A percentile compares a stretch with the other conserved stretches of the same genome.
phyloP scores from a whole-genome alignment of 1,140 invertebrate genomes.

The Heliconius melpomene region DNA sequence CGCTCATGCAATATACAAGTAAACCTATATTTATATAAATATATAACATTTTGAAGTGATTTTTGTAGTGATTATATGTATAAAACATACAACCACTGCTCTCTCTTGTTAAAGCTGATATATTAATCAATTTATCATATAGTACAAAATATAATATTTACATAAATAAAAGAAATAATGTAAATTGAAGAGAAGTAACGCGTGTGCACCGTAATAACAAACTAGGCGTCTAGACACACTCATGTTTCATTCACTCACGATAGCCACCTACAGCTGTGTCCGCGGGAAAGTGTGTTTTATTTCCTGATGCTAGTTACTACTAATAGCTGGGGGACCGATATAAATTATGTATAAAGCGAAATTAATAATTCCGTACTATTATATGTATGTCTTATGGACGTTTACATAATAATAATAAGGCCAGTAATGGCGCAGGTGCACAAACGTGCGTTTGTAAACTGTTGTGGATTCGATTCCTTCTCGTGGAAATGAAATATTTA shows the following conservation, averaged over 20 bases:
- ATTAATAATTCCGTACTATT: not conserved
- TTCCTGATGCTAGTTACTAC: not conserved
- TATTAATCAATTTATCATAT: not conserved
- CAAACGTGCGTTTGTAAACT: too few species aligned
- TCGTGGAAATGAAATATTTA: too few species aligned
- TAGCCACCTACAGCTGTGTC: slow-evolving; percentile 7
- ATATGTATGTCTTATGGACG: not conserved
- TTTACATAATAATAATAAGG: too few species aligned
- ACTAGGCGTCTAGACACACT: slow-evolving; percentile 29
- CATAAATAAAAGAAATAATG: not conserved
- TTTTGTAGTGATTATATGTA: too few species aligned
- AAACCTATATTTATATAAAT: too few species aligned
- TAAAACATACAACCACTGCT: too few species aligned
- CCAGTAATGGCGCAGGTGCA: too few species aligned
- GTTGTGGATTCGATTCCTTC: too few species aligned
- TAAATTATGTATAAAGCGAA: not conserved
- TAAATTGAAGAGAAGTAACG: not conserved
- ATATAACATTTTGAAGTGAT: too few species aligned
- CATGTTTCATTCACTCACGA: slow-evolving; percentile 25
- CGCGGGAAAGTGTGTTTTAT: slow-evolving; percentile 14
- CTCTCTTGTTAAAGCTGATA: not conserved
- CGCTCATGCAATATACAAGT: too few species aligned
- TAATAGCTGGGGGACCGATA: not conserved
- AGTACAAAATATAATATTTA: not conserved
- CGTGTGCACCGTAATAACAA: slow-evolving; percentile 4